Base-by-base conservation (phyloP, 2,797 vertebrate genomes). In the Ptychobarbus kaznakovi region DNA sequence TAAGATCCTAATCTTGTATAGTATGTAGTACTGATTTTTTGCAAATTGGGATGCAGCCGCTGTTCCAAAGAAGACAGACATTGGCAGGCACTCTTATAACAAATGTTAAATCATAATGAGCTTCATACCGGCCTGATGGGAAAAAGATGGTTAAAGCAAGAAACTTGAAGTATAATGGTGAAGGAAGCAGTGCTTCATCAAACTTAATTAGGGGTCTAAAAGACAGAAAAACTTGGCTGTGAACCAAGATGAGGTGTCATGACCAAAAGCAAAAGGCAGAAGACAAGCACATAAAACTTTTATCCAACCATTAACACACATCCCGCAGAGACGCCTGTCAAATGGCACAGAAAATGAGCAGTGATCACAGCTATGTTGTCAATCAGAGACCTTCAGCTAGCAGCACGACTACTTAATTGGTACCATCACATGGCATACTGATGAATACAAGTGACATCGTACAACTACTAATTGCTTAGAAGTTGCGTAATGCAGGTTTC, bases 161-260 rank as follows among this genome's bases (percentile, higher is more conserved):
- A 83, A 75, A 76, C 83, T 35, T 40, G 76, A 82, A 89, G 80
- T 61, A 53, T 63, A 86, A 53, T 40, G 68, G 79, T 58, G 11
- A 44, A 11, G 42, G 42, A 11, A 44, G 40, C 65, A 51, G 65
- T 28, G 32, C 66, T 38, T 72, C 49, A n/a, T 85, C 82, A 69
- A 44, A 63, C 49, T 84, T 87, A 88, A 88, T 87, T 76, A 88
- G 84, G 53, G 82, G 86, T 81, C 80, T 80, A 83, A 70, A 79
- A 69, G 69, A 82, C 80, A 76, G 83, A 82, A 86, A 53, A 76
- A 86, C 83, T 18, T 25, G 72, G 72, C 35, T 81, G 79, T 51
- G 65, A 69, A 53, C 58, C n/a, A 76, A 87, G 80, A 51, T 42
- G 66, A 53, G 73, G 80, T 61, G 65, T 84, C 79, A 22, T 80